phyloP scores from a whole-genome alignment of 35 echinoderm and acorn worm genomes.

The Hemicentrotus pulcherrimus region DNA sequence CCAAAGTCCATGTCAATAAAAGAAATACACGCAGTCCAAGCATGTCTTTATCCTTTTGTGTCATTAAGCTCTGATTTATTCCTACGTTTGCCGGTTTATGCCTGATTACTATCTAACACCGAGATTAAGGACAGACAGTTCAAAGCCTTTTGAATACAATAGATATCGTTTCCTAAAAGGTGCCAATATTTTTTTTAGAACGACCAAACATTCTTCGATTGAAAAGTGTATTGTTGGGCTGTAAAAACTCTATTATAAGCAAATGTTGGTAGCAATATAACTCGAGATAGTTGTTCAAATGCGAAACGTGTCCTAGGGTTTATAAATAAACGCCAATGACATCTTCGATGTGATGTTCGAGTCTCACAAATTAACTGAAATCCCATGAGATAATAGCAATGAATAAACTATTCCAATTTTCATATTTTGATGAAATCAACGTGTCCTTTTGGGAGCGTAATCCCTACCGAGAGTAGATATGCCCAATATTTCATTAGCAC shows the following conservation, averaged over 20 bases:
- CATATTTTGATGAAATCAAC: background rate
- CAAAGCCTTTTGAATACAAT: too few species aligned
- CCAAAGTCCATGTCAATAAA: background rate
- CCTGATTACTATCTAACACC: too few species aligned
- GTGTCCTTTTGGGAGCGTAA: background rate
- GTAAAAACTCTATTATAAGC: too few species aligned
- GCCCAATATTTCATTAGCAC: background rate
- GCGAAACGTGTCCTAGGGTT: background rate
- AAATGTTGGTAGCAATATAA: too few species aligned
- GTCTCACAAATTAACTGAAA: background rate
- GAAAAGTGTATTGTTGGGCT: too few species aligned
- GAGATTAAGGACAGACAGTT: too few species aligned
- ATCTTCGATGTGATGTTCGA: background rate
- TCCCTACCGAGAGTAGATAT: background rate
- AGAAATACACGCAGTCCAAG: background rate
- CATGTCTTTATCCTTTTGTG: background rate
- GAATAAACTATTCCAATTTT: background rate
- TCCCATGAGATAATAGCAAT: background rate
- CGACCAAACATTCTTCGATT: too few species aligned
- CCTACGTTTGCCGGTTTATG: too few species aligned
- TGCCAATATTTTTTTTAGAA: too few species aligned
- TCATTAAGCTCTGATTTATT: too few species aligned
- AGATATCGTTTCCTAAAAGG: too few species aligned
- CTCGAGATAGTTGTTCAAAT: background rate
- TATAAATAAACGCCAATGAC: background rate